Conservation (phyloP, 2,113 vertebrate species). For the Oxyura jamaicensis region DNA sequence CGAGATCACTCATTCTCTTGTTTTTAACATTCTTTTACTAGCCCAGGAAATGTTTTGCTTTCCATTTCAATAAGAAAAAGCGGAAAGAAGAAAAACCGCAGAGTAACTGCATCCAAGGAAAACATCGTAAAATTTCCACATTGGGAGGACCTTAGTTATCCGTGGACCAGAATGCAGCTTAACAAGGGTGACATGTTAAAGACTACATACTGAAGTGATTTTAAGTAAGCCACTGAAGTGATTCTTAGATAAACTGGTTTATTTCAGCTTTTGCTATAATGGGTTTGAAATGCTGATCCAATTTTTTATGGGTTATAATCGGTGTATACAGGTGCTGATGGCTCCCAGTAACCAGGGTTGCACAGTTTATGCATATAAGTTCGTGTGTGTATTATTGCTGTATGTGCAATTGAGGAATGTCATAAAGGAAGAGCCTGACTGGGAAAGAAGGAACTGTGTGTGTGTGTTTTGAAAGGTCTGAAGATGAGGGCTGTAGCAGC, state of each 20-base stretch:
- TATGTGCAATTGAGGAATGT: not conserved
- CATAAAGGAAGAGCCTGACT: slow-evolving; percentile 23
- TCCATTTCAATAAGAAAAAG: slow-evolving; percentile 28
- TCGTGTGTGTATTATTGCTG: not conserved
- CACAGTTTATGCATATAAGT: not conserved
- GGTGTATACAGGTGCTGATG: not conserved
- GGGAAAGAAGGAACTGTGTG: not conserved
- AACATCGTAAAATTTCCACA: not conserved
- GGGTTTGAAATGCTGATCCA: not conserved
- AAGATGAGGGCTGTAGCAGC: not conserved
- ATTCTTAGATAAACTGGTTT: not conserved
- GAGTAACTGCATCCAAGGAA: not conserved
- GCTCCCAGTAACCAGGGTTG: not conserved
- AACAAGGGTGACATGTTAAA: not conserved
- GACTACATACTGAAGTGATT: not conserved
- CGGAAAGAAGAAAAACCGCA: not conserved
- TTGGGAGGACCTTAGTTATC: not conserved
- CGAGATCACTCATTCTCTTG: not conserved
- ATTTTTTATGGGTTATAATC: not conserved
- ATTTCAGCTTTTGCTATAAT: not conserved
- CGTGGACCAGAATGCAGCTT: fast-evolving
- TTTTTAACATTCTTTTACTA: not conserved
- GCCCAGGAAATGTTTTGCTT: not conserved
- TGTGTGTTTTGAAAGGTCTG: slow-evolving; percentile 33
- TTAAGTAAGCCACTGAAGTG: not conserved